Evolutionary conservation across 2,113 vertebrate genomes (phyloP), one percentile per base, ranked within the genome.

Genomic region (Coryphaenoides rupestris): DNA sequence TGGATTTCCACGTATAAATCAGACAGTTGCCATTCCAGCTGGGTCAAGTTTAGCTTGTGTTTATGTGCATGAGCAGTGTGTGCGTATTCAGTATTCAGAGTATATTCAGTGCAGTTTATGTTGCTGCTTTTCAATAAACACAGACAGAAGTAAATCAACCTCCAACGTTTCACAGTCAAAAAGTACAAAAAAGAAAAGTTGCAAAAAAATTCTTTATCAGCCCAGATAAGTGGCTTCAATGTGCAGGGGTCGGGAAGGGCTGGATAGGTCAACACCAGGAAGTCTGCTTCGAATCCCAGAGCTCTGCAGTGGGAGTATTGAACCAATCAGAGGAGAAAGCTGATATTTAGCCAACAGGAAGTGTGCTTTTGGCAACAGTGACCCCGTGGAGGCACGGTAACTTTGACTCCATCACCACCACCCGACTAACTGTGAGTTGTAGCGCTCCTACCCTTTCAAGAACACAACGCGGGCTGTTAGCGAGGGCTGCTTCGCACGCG

Each of bases 301-400:
- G 46, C 49, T 55, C 65, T 66, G 62, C 74, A 33, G 28, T 33
- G 28, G 28, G 28, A 5, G 28, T 33, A 33, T 33, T 33, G 10
- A 33, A 33, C 2, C 75, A 82, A 82, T 77, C 84, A 73, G 76
- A 72, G 77, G 52, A 53, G 52, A 21, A 53, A 21, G 17, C 28
- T 33, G 28, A 33, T 33, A 33, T 33, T 33, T 33, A 53, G 52
- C 52, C n/a, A 21, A 19, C 52, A 19, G 19, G 52, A 53, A 53
- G 17, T 19, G 52, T 17, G 19, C 7, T 21, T 33, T 9, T 33
- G 28, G 52, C 52, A 53, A 10, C n/a, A 21, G n/a, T 53, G 19
- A 12, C 23, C 46, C 62, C 21, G 53, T 66, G 4, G 57, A 56
- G 58, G 58, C 62, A 63, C 28, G 1, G 40, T 66, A 60, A 76